Evolutionary conservation across 2,113 vertebrate genomes (phyloP).

Genomic region (Jaculus jaculus): DNA sequence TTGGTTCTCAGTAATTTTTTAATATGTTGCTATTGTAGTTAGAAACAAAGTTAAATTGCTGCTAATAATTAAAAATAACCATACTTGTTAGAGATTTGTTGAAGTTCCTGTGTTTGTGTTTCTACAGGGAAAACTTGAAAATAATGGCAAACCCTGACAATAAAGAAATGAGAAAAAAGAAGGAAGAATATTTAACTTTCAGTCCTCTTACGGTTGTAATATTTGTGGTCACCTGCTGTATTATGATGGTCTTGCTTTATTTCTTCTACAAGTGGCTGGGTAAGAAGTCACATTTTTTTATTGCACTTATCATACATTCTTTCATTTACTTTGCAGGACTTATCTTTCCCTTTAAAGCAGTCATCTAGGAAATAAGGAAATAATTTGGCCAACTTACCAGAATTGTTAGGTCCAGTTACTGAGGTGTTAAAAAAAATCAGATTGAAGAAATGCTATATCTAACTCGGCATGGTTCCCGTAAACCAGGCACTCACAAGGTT

Average conservation of each 20-base stretch:
- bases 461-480: no score
- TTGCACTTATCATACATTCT: not conserved
- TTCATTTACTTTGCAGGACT: conserved; percentile 7
- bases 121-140: conserved; percentile 87
- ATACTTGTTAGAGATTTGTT: conserved; percentile 14
- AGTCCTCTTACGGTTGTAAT: conserved; percentile 92
- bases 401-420: conserved; percentile 28
- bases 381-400: not conserved
- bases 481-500: no score
- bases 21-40: conserved; percentile 16
- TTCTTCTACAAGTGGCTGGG: conserved; percentile 95
- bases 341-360: conserved; percentile 42
- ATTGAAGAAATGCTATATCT: no score
- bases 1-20: not conserved
- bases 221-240: conserved; percentile 92
- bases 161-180: conserved; percentile 81
- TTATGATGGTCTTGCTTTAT: conserved; percentile 96
- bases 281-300: conserved; percentile 84
- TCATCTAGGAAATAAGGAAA: conserved; percentile 23
- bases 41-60: conserved; percentile 50
- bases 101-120: conserved; percentile 49
- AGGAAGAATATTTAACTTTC: conserved; percentile 87
- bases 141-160: conserved; percentile 66
- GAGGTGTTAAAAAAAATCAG: not conserved
- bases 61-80: conserved; percentile 40